Conservation (phyloP, 2,888 invertebrate species). For the Chromoteleia sp. region DNA sequence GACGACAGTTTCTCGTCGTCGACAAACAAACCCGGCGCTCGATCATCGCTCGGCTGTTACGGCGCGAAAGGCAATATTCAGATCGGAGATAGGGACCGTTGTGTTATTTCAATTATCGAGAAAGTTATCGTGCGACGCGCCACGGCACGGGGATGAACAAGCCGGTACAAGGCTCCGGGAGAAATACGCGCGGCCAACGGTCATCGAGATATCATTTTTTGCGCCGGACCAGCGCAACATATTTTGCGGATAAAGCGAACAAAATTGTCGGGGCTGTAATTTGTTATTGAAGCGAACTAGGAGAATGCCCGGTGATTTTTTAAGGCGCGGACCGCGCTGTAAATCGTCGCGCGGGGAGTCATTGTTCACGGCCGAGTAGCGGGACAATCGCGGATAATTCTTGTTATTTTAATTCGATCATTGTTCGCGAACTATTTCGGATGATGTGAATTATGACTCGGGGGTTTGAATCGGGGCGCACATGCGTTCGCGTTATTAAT, state of each 20-base stretch:
- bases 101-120: constrained; percentile 57
- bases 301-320: constrained; percentile 34
- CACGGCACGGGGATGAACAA: constrained; percentile 28
- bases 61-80: constrained; percentile 57
- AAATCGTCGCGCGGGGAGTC: constrained; percentile 20
- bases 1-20: constrained; percentile 48
- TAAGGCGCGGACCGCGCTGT: constrained; percentile 13
- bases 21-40: constrained; percentile 46
- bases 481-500: constrained; percentile 31
- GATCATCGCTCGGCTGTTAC: constrained; percentile 29
- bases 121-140: constrained; percentile 22
- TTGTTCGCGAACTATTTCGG: constrained; percentile 34
- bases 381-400: constrained; percentile 31
- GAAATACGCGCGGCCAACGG: constrained; percentile 29
- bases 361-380: constrained; percentile 26
- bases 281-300: constrained; percentile 32
- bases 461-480: neutral
- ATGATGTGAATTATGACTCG: constrained; percentile 11
- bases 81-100: constrained; percentile 53
- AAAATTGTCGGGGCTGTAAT: constrained; percentile 31
- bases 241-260: constrained; percentile 44
- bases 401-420: constrained; percentile 43
- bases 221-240: constrained; percentile 15
- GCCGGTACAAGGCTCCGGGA: constrained; percentile 25
- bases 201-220: constrained; percentile 37